Percentiles rank a stretch among this genome's conserved stretches.
Conservation (phyloP, 2,797 vertebrate species). For the Gallinago nigripennis region DNA sequence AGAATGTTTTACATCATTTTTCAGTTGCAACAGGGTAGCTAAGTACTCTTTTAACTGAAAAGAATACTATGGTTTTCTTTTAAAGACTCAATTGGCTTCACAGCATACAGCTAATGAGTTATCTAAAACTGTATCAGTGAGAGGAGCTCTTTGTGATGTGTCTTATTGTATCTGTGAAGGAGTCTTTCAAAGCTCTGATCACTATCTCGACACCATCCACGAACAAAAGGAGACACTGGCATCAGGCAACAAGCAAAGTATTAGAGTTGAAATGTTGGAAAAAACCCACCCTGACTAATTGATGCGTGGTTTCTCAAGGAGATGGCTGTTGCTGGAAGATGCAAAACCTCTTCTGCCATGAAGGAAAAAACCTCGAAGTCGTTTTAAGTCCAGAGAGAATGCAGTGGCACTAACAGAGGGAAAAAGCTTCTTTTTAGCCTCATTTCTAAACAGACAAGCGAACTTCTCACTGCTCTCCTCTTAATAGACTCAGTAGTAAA, state of each 20-base stretch:
- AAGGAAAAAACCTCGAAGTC: not conserved
- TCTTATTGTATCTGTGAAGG: not conserved
- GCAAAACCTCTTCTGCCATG: not conserved
- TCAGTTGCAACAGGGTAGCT: not conserved
- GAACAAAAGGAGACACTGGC: not conserved
- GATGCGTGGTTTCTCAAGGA: not conserved
- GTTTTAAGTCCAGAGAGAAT: not conserved
- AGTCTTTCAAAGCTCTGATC: constrained; percentile 29
- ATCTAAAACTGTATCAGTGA: constrained; percentile 8
- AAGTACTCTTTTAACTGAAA: constrained; percentile 8
- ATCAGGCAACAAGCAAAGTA: not conserved
- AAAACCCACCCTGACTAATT: not conserved
- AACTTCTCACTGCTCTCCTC: not conserved
- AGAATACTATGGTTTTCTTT: not conserved
- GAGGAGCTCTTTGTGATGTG: not conserved
- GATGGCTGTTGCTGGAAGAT: not conserved
- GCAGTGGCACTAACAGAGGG: not conserved
- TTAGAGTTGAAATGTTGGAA: not conserved
- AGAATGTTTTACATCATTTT: not conserved
- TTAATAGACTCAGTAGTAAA: not conserved
- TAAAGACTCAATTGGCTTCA: constrained; percentile 21
- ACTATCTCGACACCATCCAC: not conserved
- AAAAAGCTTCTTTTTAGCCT: not conserved
- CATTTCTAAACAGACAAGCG: not conserved
- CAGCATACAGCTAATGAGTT: constrained; percentile 25